These are phyloP conservation scores for Zaprionus camerounensis DNA, from an alignment of 1,140 invertebrate genomes.

Conservation along the genomic window DNA sequence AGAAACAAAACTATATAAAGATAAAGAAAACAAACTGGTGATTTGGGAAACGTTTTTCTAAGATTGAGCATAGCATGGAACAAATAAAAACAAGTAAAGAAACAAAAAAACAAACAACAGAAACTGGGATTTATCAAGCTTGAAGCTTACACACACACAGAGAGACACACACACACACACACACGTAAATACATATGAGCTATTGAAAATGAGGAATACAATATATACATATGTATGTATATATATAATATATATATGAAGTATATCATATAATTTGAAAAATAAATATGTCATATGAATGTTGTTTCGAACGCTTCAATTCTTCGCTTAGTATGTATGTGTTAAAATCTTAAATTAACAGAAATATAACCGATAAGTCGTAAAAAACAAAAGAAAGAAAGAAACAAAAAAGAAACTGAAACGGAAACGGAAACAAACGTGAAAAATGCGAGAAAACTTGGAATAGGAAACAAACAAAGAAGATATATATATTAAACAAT, in stretches of 20 bases:
- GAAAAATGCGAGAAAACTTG: neutral
- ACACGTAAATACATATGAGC: constrained; percentile 37
- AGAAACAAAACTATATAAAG: constrained; percentile 56
- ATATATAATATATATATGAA: neutral
- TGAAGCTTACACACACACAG: constrained; percentile 63
- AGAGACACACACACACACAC: constrained; percentile 43
- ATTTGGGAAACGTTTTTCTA: constrained; percentile 58
- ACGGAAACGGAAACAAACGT: constrained; percentile 8
- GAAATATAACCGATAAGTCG: constrained; percentile 31
- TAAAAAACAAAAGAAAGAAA: neutral
- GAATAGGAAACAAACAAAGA: too few species aligned
- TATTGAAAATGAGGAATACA: constrained; percentile 18
- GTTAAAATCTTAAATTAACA: constrained; percentile 45
- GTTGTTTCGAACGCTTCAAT: constrained; percentile 43
- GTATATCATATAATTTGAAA: constrained; percentile 29
- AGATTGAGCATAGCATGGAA: constrained; percentile 49
- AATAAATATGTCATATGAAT: constrained; percentile 39
- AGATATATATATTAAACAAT: neutral
- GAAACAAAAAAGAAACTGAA: neutral
- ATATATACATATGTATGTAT: constrained; percentile 21
- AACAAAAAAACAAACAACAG: constrained; percentile 55
- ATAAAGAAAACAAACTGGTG: constrained; percentile 50
- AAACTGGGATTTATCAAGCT: constrained; percentile 80
- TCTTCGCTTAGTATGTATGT: constrained; percentile 46
- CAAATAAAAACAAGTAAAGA: constrained; percentile 23